Evolutionary conservation across 2,113 vertebrate genomes (phyloP), one percentile per base, ranked within the genome.

Genomic region (Dinomys branickii): DNA sequence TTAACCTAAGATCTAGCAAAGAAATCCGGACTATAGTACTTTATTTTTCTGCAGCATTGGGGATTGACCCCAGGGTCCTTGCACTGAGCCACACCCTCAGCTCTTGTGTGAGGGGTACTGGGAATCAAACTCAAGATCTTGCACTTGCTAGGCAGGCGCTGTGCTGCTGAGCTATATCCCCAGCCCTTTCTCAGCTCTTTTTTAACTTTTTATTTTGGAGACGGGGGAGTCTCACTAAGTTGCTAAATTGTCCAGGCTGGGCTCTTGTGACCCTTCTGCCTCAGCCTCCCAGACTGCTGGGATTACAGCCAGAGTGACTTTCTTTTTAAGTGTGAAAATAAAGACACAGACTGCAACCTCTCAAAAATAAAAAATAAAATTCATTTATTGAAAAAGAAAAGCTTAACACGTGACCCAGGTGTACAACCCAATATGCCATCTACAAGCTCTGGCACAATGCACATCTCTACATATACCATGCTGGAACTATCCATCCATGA

Each of bases 341-440:
- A 89, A 69, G 77, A 97, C 58, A 67, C 85, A 95, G 67, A 85
- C 78, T 8, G 12, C 81, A 85, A 90, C 35, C 44, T 94, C 88
- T 95, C 88, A 96, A 96, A 97, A 97, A 96, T 96, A 93, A 95
- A 98, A 98, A 98, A 94, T 91, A 96, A 94, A 96, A 95, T 88
- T 92, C 75, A 94, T 98, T 98, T 98, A 98, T 96, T 97, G 97
- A 93, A 93, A 69, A 75, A 52, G 16, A 94, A 97, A 96, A 88
- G 41, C 91, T 96, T 92, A 95, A 96, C 73, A 96, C 78, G 87
- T 30, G 50, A 94, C 81, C 50, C 20, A 7, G 16, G 12, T 41
- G 75, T 26, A 91, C 69, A 92, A 94, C 67, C 61, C 59, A 9
- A 96, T 54, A 59, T 4, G 26, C 78, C 26, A 63, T 4, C 50